These are phyloP conservation scores for Bubalus kerabau DNA, from an alignment of 2,113 vertebrate genomes.

Conservation along the genomic window DNA sequence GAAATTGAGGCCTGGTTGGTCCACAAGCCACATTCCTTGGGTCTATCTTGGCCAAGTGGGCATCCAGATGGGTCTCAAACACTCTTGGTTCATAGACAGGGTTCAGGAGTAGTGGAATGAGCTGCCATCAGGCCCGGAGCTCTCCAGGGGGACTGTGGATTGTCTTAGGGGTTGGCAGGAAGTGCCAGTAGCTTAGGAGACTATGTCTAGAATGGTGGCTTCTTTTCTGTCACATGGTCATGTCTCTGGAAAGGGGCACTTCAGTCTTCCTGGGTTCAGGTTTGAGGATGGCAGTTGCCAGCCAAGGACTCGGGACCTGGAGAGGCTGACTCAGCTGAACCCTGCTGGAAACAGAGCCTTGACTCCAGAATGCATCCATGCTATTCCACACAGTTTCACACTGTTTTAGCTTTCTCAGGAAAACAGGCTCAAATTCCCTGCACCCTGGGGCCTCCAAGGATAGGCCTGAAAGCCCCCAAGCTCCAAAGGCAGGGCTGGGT, in stretches of 20 bases:
- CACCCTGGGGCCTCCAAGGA: background rate
- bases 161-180: background rate
- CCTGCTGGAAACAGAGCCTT: background rate
- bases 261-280: background rate
- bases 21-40: background rate
- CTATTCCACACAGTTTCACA: background rate
- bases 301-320: background rate
- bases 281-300: background rate
- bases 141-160: background rate
- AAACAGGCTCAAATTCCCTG: background rate
- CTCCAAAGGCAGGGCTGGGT: background rate
- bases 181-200: background rate
- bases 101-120: background rate
- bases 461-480: background rate
- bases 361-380: background rate
- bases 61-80: background rate
- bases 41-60: background rate
- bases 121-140: background rate
- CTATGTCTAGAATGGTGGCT: background rate
- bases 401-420: background rate
- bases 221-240: background rate
- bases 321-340: background rate
- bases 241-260: background rate
- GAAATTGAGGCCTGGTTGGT: background rate
- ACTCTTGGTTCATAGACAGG: background rate